Evolutionary conservation across 2,113 vertebrate species (phyloP).

Genomic region (Dromas ardeola): DNA sequence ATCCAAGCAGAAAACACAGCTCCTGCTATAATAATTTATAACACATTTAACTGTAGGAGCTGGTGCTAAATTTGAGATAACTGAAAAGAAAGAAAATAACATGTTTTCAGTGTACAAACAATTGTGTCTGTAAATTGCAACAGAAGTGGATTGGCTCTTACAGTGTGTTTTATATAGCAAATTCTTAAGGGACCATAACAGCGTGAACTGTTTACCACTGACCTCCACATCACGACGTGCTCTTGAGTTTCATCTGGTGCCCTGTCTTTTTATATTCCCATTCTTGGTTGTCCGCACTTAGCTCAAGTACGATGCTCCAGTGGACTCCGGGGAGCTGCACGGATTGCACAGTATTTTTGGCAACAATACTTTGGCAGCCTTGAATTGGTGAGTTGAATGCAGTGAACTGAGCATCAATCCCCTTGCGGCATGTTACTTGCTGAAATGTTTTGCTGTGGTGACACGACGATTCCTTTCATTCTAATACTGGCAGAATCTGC

Average conservation of each 20-base stretch:
- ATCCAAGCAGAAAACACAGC: conserved; percentile 2
- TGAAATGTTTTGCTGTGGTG: conserved; percentile 1
- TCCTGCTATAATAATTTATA: background rate
- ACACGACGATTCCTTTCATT: background rate
- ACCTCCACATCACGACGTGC: background rate
- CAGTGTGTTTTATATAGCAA: background rate
- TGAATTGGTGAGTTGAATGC: background rate
- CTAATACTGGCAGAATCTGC: conserved; percentile 8
- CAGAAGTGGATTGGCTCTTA: background rate
- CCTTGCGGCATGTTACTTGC: background rate
- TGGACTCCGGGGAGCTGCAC: background rate
- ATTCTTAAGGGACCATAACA: background rate
- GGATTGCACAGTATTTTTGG: conserved; percentile 32
- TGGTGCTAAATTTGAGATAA: background rate
- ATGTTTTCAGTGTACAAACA: background rate
- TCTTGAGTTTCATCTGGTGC: background rate
- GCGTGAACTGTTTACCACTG: background rate
- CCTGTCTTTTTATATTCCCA: background rate
- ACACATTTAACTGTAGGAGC: background rate
- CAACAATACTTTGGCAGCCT: conserved; percentile 25
- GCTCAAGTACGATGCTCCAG: background rate
- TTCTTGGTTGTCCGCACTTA: background rate
- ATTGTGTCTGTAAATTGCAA: background rate
- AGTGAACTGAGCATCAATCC: background rate
- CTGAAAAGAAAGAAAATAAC: background rate